Percentiles rank a stretch among this genome's conserved stretches.
Conservation (phyloP, 2,797 vertebrate species). For the Tadarida brasiliensis region DNA sequence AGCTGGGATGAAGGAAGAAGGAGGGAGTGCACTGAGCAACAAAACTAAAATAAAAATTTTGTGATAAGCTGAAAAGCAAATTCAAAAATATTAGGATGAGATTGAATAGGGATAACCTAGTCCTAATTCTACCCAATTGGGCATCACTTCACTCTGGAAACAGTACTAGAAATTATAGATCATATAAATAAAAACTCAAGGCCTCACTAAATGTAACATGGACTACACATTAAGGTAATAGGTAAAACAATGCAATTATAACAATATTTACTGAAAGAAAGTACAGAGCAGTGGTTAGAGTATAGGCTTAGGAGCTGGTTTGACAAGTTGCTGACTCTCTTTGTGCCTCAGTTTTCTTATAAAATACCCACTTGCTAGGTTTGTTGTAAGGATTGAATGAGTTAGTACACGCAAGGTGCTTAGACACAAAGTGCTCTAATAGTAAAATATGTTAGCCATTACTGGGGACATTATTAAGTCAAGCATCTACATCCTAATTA, state of each 20-base stretch:
- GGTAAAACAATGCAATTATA: background rate
- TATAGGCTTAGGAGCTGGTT: background rate
- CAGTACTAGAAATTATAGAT: background rate
- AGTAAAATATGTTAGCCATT: background rate
- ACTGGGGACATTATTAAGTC: background rate
- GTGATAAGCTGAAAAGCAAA: background rate
- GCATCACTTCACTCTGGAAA: conserved; percentile 27
- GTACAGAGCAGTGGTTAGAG: background rate
- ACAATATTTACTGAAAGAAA: background rate
- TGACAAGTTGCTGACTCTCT: background rate
- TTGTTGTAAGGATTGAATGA: background rate
- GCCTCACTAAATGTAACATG: background rate
- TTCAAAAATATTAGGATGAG: background rate
- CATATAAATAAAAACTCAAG: background rate
- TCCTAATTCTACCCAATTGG: background rate
- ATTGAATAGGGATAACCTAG: background rate
- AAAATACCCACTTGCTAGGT: background rate
- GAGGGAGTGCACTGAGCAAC: background rate
- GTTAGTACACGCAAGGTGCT: background rate
- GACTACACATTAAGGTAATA: background rate
- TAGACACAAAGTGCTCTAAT: conserved; percentile 8
- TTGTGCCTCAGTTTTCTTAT: background rate
- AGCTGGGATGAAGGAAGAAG: background rate
- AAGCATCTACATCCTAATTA: background rate
- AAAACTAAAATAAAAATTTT: background rate